These are phyloP conservation scores for Cotesia chilonis DNA, from an alignment of 1,140 invertebrate species.

Conservation along the genomic window DNA sequence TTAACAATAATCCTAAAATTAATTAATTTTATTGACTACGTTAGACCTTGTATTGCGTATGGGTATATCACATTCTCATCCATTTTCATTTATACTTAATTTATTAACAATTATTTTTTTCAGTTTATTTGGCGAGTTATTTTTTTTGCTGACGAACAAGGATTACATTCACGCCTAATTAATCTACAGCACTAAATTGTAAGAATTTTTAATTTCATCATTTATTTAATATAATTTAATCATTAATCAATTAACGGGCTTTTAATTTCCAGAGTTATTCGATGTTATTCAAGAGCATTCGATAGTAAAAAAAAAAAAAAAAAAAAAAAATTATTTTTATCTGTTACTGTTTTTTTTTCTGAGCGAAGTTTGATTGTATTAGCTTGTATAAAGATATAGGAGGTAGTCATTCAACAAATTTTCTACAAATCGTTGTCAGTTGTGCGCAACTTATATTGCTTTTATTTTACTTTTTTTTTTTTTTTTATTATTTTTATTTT, in stretches of 20 bases:
- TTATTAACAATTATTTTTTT: neutral
- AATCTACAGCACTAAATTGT: too few species aligned
- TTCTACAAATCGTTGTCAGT: slow-evolving; percentile 55
- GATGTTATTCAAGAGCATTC: slow-evolving; percentile 9
- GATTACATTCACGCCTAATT: slow-evolving; percentile 21
- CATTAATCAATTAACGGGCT: neutral
- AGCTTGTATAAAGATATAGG: slow-evolving; percentile 51
- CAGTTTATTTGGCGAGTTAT: neutral
- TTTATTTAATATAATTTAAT: too few species aligned
- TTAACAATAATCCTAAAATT: slow-evolving; percentile 44
- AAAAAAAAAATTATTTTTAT: slow-evolving; percentile 48
- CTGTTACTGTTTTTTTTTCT: slow-evolving; percentile 26
- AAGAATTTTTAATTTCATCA: too few species aligned
- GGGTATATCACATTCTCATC: slow-evolving; percentile 38
- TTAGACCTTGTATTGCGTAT: slow-evolving; percentile 43
- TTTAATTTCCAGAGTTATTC: neutral
- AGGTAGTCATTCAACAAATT: slow-evolving; percentile 50
- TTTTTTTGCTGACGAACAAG: neutral
- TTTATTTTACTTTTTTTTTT: slow-evolving; percentile 53
- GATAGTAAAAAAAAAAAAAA: slow-evolving; percentile 47
- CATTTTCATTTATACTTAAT: neutral
- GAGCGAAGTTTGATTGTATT: slow-evolving; percentile 58
- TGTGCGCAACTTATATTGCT: slow-evolving; percentile 59
- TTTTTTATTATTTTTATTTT: slow-evolving; percentile 42
- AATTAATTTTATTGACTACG: slow-evolving; percentile 44